These are phyloP conservation scores for Danaus chrysippus DNA, from an alignment of 2,888 invertebrate species.

Conservation along the genomic window DNA sequence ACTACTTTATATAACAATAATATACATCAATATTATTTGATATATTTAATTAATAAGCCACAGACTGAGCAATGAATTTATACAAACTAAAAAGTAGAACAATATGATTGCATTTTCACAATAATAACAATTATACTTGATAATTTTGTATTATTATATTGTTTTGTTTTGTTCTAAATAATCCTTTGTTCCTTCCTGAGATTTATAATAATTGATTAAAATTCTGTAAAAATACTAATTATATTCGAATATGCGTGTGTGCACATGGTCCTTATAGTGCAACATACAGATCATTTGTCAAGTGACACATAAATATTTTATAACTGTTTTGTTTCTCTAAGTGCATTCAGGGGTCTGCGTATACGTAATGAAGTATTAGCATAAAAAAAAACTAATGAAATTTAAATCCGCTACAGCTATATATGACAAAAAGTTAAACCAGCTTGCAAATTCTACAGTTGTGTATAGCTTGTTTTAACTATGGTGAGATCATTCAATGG, in stretches of 20 bases:
- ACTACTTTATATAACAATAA: slow-evolving; percentile 4
- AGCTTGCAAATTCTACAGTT: neutral
- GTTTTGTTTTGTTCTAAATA: too few relatives aligned
- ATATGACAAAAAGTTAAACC: neutral
- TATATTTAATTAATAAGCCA: neutral
- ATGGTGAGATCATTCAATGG: too few relatives aligned
- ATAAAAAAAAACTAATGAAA: neutral
- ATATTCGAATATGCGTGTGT: slow-evolving; percentile 4
- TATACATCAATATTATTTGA: neutral
- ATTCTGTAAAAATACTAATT: too few relatives aligned
- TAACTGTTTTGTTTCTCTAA: slow-evolving; percentile 35
- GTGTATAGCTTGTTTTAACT: too few relatives aligned
- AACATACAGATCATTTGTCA: slow-evolving; percentile 65
- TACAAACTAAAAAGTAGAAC: neutral
- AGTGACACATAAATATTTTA: slow-evolving; percentile 56
- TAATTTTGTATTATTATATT: too few relatives aligned
- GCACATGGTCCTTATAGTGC: slow-evolving; percentile 47
- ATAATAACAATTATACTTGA: too few relatives aligned
- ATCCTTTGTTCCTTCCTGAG: too few relatives aligned
- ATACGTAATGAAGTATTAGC: slow-evolving; percentile 16
- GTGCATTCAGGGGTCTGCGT: slow-evolving; percentile 26
- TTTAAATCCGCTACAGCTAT: neutral
- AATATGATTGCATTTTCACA: too few relatives aligned
- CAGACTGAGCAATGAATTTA: neutral
- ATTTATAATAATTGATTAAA: too few relatives aligned